Conservation (phyloP, 2,888 invertebrate genomes). For the Sphaerolaimus hirsutus region DNA sequence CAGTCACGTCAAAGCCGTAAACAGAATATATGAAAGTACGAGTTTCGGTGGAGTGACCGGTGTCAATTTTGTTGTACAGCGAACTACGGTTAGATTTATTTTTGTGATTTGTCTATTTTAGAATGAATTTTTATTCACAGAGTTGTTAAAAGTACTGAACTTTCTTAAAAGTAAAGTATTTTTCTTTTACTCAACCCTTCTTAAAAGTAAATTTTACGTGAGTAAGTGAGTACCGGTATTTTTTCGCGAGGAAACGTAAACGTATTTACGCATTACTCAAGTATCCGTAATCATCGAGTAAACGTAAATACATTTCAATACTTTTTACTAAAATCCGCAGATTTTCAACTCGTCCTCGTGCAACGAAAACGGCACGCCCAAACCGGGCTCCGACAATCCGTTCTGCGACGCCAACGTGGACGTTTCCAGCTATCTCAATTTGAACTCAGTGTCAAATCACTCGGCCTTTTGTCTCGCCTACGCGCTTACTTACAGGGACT, state of each 20-base stretch:
- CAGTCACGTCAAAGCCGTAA: slow-evolving; percentile 91
- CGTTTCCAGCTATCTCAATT: slow-evolving; percentile 89
- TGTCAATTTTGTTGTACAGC: slow-evolving; percentile 82
- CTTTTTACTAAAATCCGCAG: no score
- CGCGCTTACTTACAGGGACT: slow-evolving; percentile 91
- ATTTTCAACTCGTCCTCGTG: slow-evolving; percentile 69
- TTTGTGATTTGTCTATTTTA: no score
- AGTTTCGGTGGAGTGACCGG: slow-evolving; percentile 84
- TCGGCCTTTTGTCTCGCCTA: slow-evolving; percentile 97
- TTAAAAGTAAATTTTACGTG: no score
- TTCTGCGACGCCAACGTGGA: slow-evolving; percentile 92
- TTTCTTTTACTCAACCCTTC: no score
- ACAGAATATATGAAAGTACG: slow-evolving; percentile 81
- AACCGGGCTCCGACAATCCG: slow-evolving; percentile 8
- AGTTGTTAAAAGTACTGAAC: no score
- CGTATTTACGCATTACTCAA: no score
- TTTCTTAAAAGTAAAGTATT: no score
- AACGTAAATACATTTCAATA: no score
- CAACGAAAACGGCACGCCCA: slow-evolving; percentile 33
- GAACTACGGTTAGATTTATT: slow-evolving; percentile 41
- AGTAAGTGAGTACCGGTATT: no score
- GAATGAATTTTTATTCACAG: no score
- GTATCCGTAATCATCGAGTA: no score
- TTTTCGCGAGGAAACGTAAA: no score
- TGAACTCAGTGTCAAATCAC: slow-evolving; percentile 86